Evolutionary conservation across 1,140 invertebrate genomes (phyloP).

Genomic region (Ruditapes philippinarum): DNA sequence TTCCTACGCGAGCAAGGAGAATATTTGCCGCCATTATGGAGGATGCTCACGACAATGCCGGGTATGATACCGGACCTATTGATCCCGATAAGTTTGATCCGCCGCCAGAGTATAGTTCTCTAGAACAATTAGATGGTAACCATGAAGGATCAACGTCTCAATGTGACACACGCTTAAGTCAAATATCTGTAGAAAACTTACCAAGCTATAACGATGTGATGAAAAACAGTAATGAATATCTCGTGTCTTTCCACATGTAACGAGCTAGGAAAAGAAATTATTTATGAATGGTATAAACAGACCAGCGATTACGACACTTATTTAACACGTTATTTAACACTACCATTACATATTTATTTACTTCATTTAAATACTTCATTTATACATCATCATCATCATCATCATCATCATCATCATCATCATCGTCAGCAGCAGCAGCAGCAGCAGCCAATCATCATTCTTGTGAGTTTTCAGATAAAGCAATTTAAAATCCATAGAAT

Average conservation of each 20-base stretch:
- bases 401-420: too few species aligned
- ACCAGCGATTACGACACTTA: too few species aligned
- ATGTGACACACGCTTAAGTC: not conserved
- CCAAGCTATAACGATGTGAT: constrained; percentile 20
- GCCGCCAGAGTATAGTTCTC: not conserved
- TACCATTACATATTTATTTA: too few species aligned
- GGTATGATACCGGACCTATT: not conserved
- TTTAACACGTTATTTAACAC: too few species aligned
- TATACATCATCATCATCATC: too few species aligned
- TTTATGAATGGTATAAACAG: too few species aligned
- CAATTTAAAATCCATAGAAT: too few species aligned
- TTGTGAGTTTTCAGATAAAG: too few species aligned
- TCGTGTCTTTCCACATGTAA: constrained; percentile 7
- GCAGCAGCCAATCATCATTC: too few species aligned
- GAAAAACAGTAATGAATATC: constrained; percentile 21
- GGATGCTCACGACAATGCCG: not conserved
- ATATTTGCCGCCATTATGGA: not conserved
- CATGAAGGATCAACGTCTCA: not conserved
- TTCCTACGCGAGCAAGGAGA: not conserved
- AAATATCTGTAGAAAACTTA: not conserved
- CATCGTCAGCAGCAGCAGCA: too few species aligned
- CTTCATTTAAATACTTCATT: too few species aligned
- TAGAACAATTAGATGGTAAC: not conserved
- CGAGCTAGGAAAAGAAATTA: too few species aligned
- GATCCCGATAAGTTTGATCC: constrained; percentile 26